phyloP scores from a whole-genome alignment of 2,797 vertebrate species.

The Sternotherus odoratus region DNA sequence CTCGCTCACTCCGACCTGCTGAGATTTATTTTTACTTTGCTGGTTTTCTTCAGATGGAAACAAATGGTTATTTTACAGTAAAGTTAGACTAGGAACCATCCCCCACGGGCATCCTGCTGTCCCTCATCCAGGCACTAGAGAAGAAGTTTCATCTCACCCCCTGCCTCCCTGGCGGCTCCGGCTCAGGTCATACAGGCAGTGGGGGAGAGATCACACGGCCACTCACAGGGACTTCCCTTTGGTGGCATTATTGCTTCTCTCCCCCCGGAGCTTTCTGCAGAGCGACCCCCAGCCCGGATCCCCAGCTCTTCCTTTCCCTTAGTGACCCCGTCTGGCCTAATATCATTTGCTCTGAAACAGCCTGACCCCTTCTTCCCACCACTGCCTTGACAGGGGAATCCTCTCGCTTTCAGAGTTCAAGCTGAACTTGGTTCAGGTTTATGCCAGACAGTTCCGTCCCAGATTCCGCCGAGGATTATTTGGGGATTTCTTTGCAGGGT shows the following conservation, averaged over 20 bases:
- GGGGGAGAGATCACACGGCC: not conserved
- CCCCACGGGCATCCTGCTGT: not conserved
- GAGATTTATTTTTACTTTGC: not conserved
- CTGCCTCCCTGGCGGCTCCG: not conserved
- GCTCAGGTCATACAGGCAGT: not conserved
- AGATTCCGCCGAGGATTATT: not conserved
- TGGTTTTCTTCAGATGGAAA: not conserved
- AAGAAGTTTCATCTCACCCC: accelerated
- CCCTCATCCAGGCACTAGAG: not conserved
- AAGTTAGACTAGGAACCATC: not conserved
- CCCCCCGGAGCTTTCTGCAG: accelerated
- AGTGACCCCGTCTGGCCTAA: not conserved
- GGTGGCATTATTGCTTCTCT: not conserved
- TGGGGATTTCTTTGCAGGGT: not conserved
- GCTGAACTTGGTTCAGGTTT: not conserved
- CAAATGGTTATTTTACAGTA: not conserved
- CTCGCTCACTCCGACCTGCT: not conserved
- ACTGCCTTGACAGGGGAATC: accelerated
- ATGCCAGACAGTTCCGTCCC: not conserved
- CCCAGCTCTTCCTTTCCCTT: not conserved
- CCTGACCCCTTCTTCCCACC: accelerated
- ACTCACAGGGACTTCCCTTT: accelerated
- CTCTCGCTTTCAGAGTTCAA: accelerated
- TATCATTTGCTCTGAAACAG: not conserved
- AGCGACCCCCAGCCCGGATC: not conserved